Conservation (phyloP, 2,113 vertebrate species). For the Machaerirhynchus nigripectus region DNA sequence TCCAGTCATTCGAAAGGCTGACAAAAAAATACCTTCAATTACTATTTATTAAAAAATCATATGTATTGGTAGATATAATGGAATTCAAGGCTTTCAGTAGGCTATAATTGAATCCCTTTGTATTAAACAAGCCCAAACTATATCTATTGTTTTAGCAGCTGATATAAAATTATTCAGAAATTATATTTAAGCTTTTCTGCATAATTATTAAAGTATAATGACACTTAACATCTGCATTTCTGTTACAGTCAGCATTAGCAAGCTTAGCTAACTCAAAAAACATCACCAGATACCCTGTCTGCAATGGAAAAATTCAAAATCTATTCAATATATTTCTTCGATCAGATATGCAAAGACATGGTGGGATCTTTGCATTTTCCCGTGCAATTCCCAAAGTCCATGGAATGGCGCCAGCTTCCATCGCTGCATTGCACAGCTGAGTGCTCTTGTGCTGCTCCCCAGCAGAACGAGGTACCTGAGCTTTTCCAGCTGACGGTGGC, state of each 20-base stretch:
- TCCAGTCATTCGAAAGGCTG: not conserved
- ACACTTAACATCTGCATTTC: not conserved
- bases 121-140: not conserved
- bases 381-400: accelerated
- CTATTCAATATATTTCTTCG: not conserved
- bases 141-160: not conserved
- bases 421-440: not conserved
- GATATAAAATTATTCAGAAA: constrained; percentile 5
- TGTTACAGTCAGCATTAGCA: not conserved
- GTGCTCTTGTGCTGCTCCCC: not conserved
- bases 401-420: not conserved
- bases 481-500: not conserved
- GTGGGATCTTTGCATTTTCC: not conserved
- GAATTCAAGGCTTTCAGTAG: not conserved
- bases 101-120: not conserved
- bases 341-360: not conserved
- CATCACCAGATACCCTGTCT: not conserved
- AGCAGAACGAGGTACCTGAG: not conserved
- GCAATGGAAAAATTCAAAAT: not conserved
- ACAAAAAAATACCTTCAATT: not conserved
- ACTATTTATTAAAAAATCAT: constrained; percentile 17
- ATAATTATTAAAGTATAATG: constrained; percentile 11
- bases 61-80: not conserved
- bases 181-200: constrained; percentile 3
- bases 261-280: not conserved